Conservation (phyloP, 2,113 vertebrate genomes). For the Felis catus region DNA sequence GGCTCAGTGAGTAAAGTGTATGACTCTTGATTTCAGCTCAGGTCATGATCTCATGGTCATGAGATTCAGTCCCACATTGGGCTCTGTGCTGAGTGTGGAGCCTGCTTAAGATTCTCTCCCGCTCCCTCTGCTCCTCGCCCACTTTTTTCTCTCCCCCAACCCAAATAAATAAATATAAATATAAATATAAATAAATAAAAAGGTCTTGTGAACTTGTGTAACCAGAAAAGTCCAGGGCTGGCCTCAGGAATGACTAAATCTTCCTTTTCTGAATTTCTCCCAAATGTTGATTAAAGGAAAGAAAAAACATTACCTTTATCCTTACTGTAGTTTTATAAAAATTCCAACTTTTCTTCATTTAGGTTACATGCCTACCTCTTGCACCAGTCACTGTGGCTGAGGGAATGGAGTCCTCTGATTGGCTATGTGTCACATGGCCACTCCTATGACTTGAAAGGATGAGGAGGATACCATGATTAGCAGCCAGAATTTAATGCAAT, state of each 20-base stretch:
- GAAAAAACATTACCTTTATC: background rate
- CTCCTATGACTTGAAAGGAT: background rate
- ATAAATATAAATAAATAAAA: background rate
- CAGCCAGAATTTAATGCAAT: background rate
- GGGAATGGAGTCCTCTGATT: background rate
- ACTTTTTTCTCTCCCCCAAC: too few species aligned
- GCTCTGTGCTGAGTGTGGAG: too few species aligned
- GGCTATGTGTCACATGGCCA: background rate
- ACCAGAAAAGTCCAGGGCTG: background rate
- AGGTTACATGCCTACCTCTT: background rate
- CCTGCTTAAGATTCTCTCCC: too few species aligned
- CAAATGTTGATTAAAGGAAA: slow-evolving; percentile 22
- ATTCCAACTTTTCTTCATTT: background rate
- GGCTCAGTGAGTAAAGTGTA: too few species aligned
- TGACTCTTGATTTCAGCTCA: too few species aligned
- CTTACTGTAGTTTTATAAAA: background rate
- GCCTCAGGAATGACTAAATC: background rate
- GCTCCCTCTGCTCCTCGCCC: too few species aligned
- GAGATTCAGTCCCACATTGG: too few species aligned
- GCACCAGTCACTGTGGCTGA: background rate
- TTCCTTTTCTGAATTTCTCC: slow-evolving; percentile 3
- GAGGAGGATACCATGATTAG: background rate
- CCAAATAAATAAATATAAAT: too few species aligned
- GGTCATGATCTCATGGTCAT: too few species aligned
- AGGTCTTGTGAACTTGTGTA: background rate